Conservation (phyloP, 2,888 invertebrate species). For the Standfussiana lucernea region DNA sequence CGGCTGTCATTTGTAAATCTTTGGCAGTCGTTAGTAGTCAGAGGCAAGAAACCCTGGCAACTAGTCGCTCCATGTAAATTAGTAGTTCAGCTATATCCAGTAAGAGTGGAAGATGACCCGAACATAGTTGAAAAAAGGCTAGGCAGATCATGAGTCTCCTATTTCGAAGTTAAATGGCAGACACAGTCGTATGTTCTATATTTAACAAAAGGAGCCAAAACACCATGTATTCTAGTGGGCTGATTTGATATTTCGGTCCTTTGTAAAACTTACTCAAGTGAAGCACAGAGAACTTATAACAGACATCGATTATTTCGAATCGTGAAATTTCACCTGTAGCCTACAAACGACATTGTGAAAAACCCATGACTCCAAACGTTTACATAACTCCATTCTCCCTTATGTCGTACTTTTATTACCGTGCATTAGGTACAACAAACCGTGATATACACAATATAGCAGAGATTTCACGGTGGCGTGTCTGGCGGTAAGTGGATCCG, state of each 20-base stretch:
- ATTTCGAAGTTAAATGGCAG: background rate
- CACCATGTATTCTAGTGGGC: background rate
- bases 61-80: background rate
- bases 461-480: constrained; percentile 41
- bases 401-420: constrained; percentile 5
- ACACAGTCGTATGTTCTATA: background rate
- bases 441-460: background rate
- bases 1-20: background rate
- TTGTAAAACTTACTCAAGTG: background rate
- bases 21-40: background rate
- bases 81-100: background rate
- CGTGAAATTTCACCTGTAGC: background rate
- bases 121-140: background rate
- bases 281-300: background rate
- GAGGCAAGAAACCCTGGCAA: background rate
- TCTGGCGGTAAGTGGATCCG: constrained; percentile 48
- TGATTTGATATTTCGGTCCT: background rate
- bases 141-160: background rate
- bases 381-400: constrained; percentile 32
- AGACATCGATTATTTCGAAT: background rate
- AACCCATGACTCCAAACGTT: constrained; percentile 36
- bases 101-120: background rate
- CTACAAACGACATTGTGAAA: constrained; percentile 35
- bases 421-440: constrained; percentile 7
- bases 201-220: background rate